A percentile compares a stretch with the other conserved stretches of the same genome.
These are phyloP conservation scores for Novumbra hubbsi DNA, from an alignment of 2,797 vertebrate species.

Conservation along the genomic window DNA sequence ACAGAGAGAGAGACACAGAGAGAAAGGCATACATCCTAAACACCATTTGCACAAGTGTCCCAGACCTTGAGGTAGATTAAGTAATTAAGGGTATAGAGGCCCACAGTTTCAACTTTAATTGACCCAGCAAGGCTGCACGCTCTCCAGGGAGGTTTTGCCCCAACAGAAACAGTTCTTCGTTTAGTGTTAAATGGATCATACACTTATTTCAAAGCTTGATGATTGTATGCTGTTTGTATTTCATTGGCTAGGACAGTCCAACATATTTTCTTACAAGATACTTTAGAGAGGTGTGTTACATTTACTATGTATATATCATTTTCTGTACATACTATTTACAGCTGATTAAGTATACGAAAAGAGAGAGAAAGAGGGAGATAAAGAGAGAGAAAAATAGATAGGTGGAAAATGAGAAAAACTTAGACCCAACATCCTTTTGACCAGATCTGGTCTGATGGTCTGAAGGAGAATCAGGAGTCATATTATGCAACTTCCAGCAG, in stretches of 20 bases:
- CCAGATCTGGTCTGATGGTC: background rate
- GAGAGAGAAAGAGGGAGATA: constrained; percentile 1
- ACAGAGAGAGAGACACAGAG: background rate
- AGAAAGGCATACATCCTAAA: too few relatives aligned
- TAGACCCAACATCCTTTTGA: background rate
- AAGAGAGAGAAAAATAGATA: background rate
- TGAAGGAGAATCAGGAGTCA: background rate
- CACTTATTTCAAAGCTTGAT: too few relatives aligned
- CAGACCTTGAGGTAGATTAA: background rate
- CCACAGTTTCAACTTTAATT: too few relatives aligned
- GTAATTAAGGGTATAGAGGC: background rate
- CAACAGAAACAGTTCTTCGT: background rate
- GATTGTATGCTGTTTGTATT: too few relatives aligned
- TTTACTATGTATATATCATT: too few relatives aligned
- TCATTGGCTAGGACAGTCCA: too few relatives aligned
- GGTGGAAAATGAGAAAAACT: background rate
- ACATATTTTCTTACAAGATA: too few relatives aligned
- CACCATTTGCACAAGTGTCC: background rate
- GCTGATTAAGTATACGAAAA: background rate
- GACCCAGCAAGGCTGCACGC: background rate
- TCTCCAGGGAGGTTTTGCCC: background rate
- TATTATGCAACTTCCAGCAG: background rate
- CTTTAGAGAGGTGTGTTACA: too few relatives aligned
- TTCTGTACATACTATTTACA: background rate
- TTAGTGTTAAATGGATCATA: background rate